Conservation (phyloP, 1,140 invertebrate genomes). For the Hetaerina americana region DNA sequence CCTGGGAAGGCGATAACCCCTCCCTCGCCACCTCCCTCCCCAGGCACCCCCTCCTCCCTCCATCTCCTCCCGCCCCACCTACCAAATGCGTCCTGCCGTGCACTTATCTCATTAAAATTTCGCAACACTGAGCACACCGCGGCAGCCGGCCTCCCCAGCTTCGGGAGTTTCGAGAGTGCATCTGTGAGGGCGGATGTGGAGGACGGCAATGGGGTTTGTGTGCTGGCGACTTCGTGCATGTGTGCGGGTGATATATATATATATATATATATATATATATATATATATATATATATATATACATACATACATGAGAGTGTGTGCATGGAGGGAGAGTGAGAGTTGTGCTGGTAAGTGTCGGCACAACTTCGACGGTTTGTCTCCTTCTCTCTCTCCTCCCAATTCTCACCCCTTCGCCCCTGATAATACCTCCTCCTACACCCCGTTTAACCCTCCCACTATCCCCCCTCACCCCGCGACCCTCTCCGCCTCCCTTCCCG, state of each 20-base stretch:
- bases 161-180: not conserved
- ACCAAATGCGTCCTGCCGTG: not conserved
- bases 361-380: not conserved
- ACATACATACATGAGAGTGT: not conserved
- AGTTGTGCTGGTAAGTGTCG: not conserved
- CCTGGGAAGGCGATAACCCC: no score
- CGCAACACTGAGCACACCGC: not conserved
- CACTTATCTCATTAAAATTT: conserved; percentile 1
- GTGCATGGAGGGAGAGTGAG: not conserved
- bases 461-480: not conserved
- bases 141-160: not conserved
- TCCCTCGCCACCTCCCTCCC: not conserved
- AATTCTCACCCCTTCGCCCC: not conserved
- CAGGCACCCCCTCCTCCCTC: not conserved
- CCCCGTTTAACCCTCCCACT: no score
- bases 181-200: not conserved
- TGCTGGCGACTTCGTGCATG: no score
- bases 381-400: not conserved
- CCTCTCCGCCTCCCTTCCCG: not conserved
- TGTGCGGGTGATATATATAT: no score
- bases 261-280: no score
- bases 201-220: no score
- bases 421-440: no score
- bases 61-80: not conserved
- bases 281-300: no score